phyloP scores from a whole-genome alignment of 2,888 invertebrate genomes.

The Erpobdella octoculata region DNA sequence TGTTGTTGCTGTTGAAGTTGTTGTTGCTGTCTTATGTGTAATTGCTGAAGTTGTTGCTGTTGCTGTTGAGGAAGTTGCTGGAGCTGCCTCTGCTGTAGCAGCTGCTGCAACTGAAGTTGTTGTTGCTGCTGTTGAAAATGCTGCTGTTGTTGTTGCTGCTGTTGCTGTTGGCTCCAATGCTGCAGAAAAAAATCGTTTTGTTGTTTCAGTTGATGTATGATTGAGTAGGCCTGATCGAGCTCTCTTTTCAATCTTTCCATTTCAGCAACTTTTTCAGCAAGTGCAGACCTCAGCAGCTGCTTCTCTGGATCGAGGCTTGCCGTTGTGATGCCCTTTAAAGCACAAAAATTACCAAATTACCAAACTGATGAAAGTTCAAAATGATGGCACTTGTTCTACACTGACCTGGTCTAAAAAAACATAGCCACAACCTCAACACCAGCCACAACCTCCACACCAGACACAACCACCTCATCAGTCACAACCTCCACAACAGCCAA shows the following conservation, averaged over 20 bases:
- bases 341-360: too few species aligned
- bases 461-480: background rate
- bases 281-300: slow-evolving; percentile 12
- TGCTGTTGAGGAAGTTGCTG: background rate
- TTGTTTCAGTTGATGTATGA: slow-evolving; percentile 33
- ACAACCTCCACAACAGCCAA: background rate
- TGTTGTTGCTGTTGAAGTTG: background rate
- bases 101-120: background rate
- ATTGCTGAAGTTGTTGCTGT: background rate
- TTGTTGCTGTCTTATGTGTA: background rate
- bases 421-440: too few species aligned
- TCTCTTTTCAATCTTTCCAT: slow-evolving; percentile 32
- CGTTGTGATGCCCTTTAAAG: too few species aligned
- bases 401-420: too few species aligned
- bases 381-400: too few species aligned
- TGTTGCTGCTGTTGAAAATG: background rate
- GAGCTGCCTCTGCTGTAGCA: background rate
- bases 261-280: slow-evolving; percentile 20
- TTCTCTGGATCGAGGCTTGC: slow-evolving; percentile 23
- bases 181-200: slow-evolving; percentile 21
- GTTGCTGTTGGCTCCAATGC: slow-evolving; percentile 25
- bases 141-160: slow-evolving; percentile 26
- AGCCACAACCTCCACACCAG: background rate
- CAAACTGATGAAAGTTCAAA: too few species aligned
- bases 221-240: slow-evolving; percentile 36